phyloP scores from a whole-genome alignment of 53 echinoderm and acorn worm genomes.

The Echinometra lucunter region DNA sequence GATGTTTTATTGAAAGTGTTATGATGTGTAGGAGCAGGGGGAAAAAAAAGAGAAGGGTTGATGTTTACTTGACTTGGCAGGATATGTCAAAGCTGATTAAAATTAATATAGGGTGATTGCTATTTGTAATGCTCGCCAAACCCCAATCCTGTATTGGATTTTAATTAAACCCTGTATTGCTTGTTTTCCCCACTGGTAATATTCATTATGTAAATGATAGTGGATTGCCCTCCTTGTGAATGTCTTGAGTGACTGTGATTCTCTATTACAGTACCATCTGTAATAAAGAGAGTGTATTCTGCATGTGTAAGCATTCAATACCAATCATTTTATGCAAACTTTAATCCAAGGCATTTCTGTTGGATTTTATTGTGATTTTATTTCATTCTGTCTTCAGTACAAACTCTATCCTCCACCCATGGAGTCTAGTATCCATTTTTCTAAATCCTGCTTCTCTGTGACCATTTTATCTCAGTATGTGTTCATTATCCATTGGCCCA shows the following conservation, averaged over 20 bases:
- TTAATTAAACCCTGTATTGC: constrained; percentile 27
- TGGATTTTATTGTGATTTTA: not conserved
- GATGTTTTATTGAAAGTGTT: not conserved
- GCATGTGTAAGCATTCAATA: not conserved
- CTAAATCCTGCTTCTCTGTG: too few relatives aligned
- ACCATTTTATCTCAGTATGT: too few relatives aligned
- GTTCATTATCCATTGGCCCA: too few relatives aligned
- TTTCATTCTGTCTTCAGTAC: too few relatives aligned
- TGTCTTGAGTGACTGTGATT: not conserved
- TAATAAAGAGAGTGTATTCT: not conserved
- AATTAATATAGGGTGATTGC: not conserved
- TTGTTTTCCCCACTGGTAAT: not conserved
- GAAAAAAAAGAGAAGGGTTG: not conserved
- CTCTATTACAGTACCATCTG: not conserved
- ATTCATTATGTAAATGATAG: constrained; percentile 37
- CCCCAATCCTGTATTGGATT: constrained; percentile 1
- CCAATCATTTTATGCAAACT: not conserved
- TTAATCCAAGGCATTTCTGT: not conserved
- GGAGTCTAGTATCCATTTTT: too few relatives aligned
- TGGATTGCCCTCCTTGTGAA: not conserved
- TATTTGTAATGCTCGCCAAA: not conserved
- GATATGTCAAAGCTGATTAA: constrained; percentile 25
- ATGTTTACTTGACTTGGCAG: not conserved
- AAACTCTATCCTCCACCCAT: too few relatives aligned
- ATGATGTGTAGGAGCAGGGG: not conserved